Evolutionary conservation across 2,888 invertebrate species (phyloP).

Genomic region (Melanotus villosus): DNA sequence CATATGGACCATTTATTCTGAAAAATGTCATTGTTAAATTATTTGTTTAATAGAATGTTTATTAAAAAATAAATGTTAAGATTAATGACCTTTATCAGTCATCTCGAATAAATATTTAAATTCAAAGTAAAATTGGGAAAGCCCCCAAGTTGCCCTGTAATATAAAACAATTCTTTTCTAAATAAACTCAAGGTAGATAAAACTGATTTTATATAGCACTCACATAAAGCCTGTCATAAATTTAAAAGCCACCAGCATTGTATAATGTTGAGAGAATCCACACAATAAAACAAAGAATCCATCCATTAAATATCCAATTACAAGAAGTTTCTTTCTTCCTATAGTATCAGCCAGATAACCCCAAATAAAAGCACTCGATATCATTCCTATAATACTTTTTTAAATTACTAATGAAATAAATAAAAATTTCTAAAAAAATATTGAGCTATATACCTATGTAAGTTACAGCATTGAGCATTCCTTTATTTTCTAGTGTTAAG

Average conservation of each 20-base stretch:
- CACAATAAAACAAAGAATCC: slow-evolving; percentile 76
- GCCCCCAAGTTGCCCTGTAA: too few species aligned
- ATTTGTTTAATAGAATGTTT: background rate
- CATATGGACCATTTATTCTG: slow-evolving; percentile 81
- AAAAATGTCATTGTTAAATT: slow-evolving; percentile 47
- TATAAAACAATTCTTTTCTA: too few species aligned
- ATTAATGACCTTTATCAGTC: too few species aligned
- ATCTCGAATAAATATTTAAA: too few species aligned
- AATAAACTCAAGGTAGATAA: too few species aligned
- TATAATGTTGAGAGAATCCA: slow-evolving; percentile 77
- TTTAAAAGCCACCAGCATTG: slow-evolving; percentile 78
- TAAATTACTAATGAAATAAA: slow-evolving; percentile 22
- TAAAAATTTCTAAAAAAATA: background rate
- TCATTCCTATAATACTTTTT: slow-evolving; percentile 76
- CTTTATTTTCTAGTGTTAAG: slow-evolving; percentile 79
- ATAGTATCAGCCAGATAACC: slow-evolving; percentile 83
- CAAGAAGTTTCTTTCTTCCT: slow-evolving; percentile 78
- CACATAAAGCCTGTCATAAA: slow-evolving; percentile 83
- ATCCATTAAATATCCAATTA: slow-evolving; percentile 77
- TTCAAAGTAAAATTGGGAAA: too few species aligned
- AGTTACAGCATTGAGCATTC: slow-evolving; percentile 78
- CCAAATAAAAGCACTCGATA: slow-evolving; percentile 82
- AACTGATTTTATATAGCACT: slow-evolving; percentile 64
- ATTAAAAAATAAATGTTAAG: background rate
- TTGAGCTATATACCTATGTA: slow-evolving; percentile 74